Conservation (phyloP, 2,888 invertebrate species). For the Emesis russula region DNA sequence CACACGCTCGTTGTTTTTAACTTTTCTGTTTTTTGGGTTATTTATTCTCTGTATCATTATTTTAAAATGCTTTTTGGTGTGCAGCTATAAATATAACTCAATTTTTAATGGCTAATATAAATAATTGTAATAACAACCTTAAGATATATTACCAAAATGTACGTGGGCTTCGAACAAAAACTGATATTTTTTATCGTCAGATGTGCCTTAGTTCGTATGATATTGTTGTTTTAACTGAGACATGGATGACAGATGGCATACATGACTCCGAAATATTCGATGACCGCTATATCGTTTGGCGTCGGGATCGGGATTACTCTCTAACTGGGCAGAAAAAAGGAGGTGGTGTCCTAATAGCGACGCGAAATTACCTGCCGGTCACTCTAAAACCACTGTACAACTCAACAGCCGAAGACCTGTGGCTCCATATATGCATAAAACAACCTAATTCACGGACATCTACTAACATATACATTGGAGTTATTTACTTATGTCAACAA, state of each 20-base stretch:
- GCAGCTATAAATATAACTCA: too few species aligned
- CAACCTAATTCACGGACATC: neutral
- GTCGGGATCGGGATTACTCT: neutral
- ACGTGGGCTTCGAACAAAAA: conserved; percentile 10
- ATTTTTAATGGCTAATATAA: too few species aligned
- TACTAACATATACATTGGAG: neutral
- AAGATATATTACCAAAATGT: too few species aligned
- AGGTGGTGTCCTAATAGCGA: neutral
- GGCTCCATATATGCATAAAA: neutral
- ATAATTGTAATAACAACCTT: too few species aligned
- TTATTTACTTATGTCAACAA: neutral
- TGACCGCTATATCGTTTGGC: conserved; percentile 12
- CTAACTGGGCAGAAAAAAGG: neutral
- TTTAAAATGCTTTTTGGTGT: too few species aligned
- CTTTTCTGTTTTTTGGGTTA: too few species aligned
- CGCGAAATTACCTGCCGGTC: neutral
- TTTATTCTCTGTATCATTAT: too few species aligned
- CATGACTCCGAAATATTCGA: neutral
- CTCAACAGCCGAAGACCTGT: neutral
- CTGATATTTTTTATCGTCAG: conserved; percentile 10
- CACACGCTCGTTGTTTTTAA: too few species aligned
- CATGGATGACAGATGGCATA: conserved; percentile 21
- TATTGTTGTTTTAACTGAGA: conserved; percentile 1
- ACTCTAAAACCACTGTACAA: neutral
- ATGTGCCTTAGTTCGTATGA: neutral